Evolutionary conservation across 2,113 vertebrate species (phyloP), one percentile per base, ranked within the genome.

Genomic region (Lycocorax pyrrhopterus): DNA sequence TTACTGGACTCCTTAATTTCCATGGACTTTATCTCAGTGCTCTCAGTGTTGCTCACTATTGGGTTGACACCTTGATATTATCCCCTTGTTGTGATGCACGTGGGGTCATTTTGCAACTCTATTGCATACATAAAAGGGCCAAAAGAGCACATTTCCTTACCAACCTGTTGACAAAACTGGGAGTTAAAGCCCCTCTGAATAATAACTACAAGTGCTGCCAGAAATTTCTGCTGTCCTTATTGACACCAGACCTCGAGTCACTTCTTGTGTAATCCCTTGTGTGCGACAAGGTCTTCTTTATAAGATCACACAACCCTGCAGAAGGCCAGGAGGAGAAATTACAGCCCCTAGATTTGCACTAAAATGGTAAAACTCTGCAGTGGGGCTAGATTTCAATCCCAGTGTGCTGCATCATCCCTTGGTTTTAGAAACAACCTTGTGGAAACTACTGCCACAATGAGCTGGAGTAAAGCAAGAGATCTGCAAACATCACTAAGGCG

Each of bases 381-480:
- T 13, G 1, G 16, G 3, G 2, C 20, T 80, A 71, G 46, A 86
- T 66, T 87, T 83, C 67, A 80, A 8, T 13, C 41, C 29, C 55
- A 73, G 8, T 0, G 0, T n/a, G 17, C 37, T 66, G 19, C 14
- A 32, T 51, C 55, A 55, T 30, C 19, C 39, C 21, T 47, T 35
- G 63, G 37, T 8, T 84, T 89, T 35, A 76, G 63, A 69, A 90
- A 32, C 19, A 71, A 7, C 46, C 27, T 37, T 44, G 53, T 1
- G 3, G 71, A 77, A 94, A 77, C 12, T 1, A 0, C 59, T 21
- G 33, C 2, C 7, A 35, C 9, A 23, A 58, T 0, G 0, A 87
- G 44, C 18, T 7, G 2, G 30, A 72, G 37, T 25, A 68, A 76
- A 94, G 72, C 75, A 47, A 35, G 47, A 71, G 60, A 19, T 67